Percentiles rank a stretch among this genome's conserved stretches.
Conservation (phyloP, 2,888 invertebrate species). For the Dicyrtomina minuta region DNA sequence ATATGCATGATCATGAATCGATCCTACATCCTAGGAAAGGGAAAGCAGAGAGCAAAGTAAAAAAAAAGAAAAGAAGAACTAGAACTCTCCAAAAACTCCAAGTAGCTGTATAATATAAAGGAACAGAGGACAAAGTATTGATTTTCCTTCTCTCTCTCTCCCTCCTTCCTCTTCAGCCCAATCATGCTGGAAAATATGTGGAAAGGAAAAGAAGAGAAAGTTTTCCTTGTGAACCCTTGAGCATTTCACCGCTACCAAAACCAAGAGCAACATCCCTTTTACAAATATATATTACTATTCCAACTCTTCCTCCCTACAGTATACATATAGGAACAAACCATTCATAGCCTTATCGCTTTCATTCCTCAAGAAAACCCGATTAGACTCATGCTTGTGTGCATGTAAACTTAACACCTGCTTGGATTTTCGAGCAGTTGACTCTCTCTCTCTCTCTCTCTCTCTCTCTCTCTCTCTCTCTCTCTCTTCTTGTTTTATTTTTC, state of each 20-base stretch:
- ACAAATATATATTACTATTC: too few relatives aligned
- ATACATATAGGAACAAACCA: background rate
- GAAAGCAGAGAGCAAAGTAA: background rate
- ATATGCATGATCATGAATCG: background rate
- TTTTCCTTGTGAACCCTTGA: too few relatives aligned
- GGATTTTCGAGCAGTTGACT: too few relatives aligned
- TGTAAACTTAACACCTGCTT: slow-evolving; percentile 12
- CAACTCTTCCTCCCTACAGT: too few relatives aligned
- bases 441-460: too few relatives aligned
- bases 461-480: too few relatives aligned
- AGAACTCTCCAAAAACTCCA: background rate
- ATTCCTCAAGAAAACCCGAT: background rate
- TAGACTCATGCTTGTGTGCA: slow-evolving; percentile 5
- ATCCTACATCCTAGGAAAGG: background rate
- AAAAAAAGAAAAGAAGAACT: too few relatives aligned
- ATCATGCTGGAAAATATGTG: background rate
- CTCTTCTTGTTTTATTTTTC: too few relatives aligned
- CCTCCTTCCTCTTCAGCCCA: background rate
- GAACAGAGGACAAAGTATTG: background rate
- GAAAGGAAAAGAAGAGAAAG: too few relatives aligned
- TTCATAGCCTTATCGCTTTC: background rate
- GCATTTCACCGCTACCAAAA: too few relatives aligned
- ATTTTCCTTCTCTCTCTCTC: background rate
- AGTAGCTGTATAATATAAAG: slow-evolving; percentile 1
- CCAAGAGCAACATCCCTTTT: too few relatives aligned